Conservation (phyloP, 2,888 invertebrate genomes). For the Trissolcus brochymenae region DNA sequence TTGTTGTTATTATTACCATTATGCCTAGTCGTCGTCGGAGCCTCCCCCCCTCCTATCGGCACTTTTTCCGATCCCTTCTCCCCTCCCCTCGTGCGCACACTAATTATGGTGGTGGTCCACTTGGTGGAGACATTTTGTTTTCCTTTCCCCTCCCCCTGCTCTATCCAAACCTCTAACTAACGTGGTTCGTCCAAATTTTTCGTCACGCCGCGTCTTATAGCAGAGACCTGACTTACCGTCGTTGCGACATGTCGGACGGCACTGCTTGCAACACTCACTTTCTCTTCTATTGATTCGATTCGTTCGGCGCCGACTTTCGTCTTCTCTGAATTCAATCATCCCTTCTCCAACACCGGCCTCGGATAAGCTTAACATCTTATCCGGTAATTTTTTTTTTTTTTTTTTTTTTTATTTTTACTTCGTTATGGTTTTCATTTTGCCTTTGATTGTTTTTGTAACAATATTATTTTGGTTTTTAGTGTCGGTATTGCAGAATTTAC, state of each 20-base stretch:
- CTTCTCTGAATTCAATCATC: too few relatives aligned
- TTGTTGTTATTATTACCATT: slow-evolving; percentile 62
- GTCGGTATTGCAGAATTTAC: too few relatives aligned
- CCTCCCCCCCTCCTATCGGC: slow-evolving; percentile 54
- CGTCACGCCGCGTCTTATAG: not conserved
- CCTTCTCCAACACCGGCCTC: too few relatives aligned
- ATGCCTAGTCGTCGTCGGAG: too few relatives aligned
- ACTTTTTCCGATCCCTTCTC: slow-evolving; percentile 11
- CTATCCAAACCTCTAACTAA: slow-evolving; percentile 1
- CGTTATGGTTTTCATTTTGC: too few relatives aligned
- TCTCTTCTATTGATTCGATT: not conserved
- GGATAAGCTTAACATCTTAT: too few relatives aligned
- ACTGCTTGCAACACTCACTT: not conserved
- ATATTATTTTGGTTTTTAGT: too few relatives aligned
- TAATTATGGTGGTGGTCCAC: slow-evolving; percentile 74
- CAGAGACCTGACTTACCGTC: slow-evolving; percentile 23
- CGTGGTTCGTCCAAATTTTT: slow-evolving; percentile 22
- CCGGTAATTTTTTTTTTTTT: too few relatives aligned
- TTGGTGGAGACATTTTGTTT: slow-evolving; percentile 75
- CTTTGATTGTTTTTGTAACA: too few relatives aligned
- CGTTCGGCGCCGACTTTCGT: too few relatives aligned
- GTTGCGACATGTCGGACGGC: slow-evolving; percentile 8
- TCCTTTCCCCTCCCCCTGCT: slow-evolving; percentile 4
- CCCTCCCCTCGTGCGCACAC: slow-evolving; percentile 60
- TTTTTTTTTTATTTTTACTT: too few relatives aligned